Evolutionary conservation across 2,113 vertebrate species (phyloP).

Genomic region (Leucosticte australis): DNA sequence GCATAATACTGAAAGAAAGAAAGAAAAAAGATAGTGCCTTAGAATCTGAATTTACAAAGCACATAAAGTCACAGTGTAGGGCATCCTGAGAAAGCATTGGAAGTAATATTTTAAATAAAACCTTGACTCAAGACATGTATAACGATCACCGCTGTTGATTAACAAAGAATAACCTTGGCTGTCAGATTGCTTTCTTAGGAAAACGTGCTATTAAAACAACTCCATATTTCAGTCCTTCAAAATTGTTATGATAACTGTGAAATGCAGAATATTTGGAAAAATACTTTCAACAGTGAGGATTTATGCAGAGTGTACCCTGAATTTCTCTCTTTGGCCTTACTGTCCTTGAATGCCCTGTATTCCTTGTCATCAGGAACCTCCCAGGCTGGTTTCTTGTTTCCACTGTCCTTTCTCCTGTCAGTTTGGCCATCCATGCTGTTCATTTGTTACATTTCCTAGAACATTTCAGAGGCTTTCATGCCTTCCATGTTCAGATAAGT

Average conservation of each 20-base stretch:
- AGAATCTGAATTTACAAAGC: not conserved
- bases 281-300: not conserved
- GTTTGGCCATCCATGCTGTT: not conserved
- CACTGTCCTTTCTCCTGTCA: not conserved
- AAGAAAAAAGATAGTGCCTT: not conserved
- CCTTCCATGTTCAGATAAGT: not conserved
- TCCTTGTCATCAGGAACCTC: not conserved
- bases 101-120: not conserved
- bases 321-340: not conserved
- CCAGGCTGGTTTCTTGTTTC: not conserved
- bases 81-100: not conserved
- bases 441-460: not conserved
- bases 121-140: not conserved
- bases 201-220: not conserved
- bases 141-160: accelerated
- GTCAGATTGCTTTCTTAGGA: not conserved
- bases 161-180: not conserved
- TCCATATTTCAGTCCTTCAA: not conserved
- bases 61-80: not conserved
- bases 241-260: not conserved
- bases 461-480: not conserved
- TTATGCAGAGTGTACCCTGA: not conserved
- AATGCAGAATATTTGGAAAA: not conserved
- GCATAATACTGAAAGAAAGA: not conserved
- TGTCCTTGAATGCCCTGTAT: not conserved